Evolutionary conservation across 2,113 vertebrate species (phyloP), one percentile per base, ranked within the genome.

Genomic region (Tursiops truncatus): DNA sequence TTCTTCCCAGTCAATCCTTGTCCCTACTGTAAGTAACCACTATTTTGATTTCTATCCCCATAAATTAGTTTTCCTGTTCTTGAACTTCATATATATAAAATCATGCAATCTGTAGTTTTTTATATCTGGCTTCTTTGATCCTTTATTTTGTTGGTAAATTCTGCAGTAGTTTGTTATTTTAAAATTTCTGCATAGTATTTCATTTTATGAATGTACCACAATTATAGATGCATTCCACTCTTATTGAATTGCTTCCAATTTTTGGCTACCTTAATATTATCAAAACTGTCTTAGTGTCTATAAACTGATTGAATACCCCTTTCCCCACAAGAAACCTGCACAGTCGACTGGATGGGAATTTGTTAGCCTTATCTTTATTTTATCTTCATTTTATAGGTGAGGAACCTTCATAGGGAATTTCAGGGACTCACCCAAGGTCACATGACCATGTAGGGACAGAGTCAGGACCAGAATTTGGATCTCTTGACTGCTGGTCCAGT

Each of bases 61-160:
- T 41, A 14, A n/a, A 56, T 92, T 88, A n/a, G 10, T 60, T 88
- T 95, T 90, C 36, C 47, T 95, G 23, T 73, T 87, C 44, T 95
- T 92, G 47, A 91, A 76, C 15, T 31, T 95, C 26, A 47, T 56
- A 9, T 92, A 47, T 41, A 41, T 56, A 6, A 71, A 62, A 81
- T 53, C 21, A 31, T 85, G 41, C 36, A 74, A 12, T 74, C n/a
- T 74, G 3, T 21, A 68, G 31, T 68, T 10, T 80, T 96, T 65
- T 47, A 4, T 53, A 3, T 50, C 17, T 95, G 89, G 26, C 5
- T 68, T 83, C 36, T 93, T 70, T 92, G 63, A 58, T 56, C 44
- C 12, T 20, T 83, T 41, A 36, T 88, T 87, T 74, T 86, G 58
- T 71, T 56, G 28, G 38, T 73, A 67, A 36, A 60, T 60, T 87